Evolutionary conservation across 2,797 vertebrate species (phyloP).

Genomic region (Pseudochirops corinnae): DNA sequence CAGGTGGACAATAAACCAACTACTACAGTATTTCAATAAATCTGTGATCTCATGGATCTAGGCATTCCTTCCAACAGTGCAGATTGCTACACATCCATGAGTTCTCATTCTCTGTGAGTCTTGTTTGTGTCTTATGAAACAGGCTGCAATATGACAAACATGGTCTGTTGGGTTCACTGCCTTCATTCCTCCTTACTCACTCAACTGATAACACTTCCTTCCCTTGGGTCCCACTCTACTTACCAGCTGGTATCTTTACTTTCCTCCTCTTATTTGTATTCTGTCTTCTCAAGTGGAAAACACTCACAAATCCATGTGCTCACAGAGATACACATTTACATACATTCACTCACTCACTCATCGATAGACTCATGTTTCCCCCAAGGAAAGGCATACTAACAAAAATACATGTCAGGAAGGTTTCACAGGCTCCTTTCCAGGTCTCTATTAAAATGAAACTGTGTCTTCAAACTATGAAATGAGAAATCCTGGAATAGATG

Average conservation of each 20-base stretch:
- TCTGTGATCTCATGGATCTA: background rate
- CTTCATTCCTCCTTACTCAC: background rate
- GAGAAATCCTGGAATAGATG: background rate
- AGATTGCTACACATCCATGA: background rate
- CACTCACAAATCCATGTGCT: background rate
- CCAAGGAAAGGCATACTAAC: background rate
- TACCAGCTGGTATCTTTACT: background rate
- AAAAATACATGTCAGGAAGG: background rate
- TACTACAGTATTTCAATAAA: background rate
- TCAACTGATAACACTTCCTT: background rate
- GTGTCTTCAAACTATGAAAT: background rate
- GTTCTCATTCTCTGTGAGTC: background rate
- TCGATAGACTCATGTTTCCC: background rate
- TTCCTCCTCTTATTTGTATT: background rate
- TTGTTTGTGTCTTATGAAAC: background rate
- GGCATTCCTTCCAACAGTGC: background rate
- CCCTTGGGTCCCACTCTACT: background rate
- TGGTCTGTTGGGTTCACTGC: background rate
- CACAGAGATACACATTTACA: conserved; percentile 2
- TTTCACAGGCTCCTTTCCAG: background rate
- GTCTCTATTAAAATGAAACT: background rate
- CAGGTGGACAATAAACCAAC: background rate
- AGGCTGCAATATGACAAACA: background rate
- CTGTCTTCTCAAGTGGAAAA: background rate
- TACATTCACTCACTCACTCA: background rate